Base-by-base conservation (phyloP, 2,113 vertebrate genomes). In the Thalassoma bifasciatum region DNA sequence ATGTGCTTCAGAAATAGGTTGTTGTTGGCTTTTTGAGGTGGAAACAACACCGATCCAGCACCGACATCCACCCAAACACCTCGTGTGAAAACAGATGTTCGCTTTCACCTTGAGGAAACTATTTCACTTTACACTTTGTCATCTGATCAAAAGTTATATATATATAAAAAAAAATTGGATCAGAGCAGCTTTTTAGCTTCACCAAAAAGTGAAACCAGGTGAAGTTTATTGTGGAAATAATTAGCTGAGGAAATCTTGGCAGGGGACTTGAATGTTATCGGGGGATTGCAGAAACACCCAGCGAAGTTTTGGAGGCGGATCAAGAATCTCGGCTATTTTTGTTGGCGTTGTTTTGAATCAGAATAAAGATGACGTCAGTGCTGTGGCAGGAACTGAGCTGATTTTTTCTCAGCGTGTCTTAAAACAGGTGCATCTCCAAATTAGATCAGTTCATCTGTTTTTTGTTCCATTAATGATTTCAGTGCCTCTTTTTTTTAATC, bases 401-500 rank as follows among this genome's bases (percentile, higher is more conserved):
- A 54, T 5, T 30, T 46, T 58, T 10, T 13, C 37, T 66, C 24
- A 36, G 49, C 16, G 0, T 22, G 36, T 12, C 13, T 56, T 16
- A 38, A 60, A 46, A 70, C 67, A 74, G 65, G 65, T 79, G 72
- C 75, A 56, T 34, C 17, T n/a, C 46, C 9, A 34, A 21, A 69
- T 14, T 36, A 49, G 23, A 42, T 58, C 58, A 21, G 6, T 22
- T 22, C 14, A 26, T 67, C 36, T 56, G 40, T 23, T 14, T 82
- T 52, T 71, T 23, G 8, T 5, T 8, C 11, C 46, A 50, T 53
- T 52, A 53, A 59, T 46, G 10, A 67, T 73, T 60, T 49, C 12
- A 46, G 10, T 24, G 49, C 58, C 42, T 16, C 36, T 44, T 66
- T 58, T 38, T 53, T 24, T 8, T 71, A 47, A 53, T n/a, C 47